Conservation (phyloP, 2,888 invertebrate genomes). For the Oegoconia quadripuncta region DNA sequence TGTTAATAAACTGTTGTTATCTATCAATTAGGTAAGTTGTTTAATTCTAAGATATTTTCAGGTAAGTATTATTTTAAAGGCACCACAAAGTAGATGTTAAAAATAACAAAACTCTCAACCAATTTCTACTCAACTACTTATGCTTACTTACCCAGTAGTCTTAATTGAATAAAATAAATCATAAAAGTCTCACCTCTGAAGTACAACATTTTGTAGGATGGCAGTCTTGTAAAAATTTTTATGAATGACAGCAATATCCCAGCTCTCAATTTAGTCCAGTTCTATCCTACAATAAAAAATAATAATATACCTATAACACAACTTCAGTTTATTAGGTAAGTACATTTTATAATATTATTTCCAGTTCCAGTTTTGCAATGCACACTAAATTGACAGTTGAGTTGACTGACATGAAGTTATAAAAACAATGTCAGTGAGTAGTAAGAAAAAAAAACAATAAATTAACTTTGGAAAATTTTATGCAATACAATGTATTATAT, state of each 20-base stretch:
- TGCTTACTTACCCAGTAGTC: too few species aligned
- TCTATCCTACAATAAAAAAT: conserved; percentile 1
- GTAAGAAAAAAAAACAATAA: background rate
- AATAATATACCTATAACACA: background rate
- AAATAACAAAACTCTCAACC: background rate
- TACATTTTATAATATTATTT: too few species aligned
- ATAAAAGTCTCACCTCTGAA: conserved; percentile 4
- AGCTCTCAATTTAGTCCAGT: background rate
- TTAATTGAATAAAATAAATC: background rate
- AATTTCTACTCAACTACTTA: too few species aligned
- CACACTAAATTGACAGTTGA: conserved; percentile 45
- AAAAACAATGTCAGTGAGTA: conserved; percentile 33
- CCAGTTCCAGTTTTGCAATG: too few species aligned
- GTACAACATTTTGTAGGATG: background rate
- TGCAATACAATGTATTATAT: too few species aligned
- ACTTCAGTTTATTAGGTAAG: too few species aligned
- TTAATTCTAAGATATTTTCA: too few species aligned
- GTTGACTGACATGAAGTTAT: conserved; percentile 38
- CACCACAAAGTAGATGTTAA: too few species aligned
- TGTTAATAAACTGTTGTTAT: too few species aligned
- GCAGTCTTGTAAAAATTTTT: background rate
- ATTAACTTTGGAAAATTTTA: too few species aligned
- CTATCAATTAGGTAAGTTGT: too few species aligned
- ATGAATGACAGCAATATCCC: background rate
- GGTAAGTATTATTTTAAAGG: too few species aligned